Evolutionary conservation across 1,140 invertebrate species (phyloP), one percentile per base, ranked within the genome.

Genomic region (Heliconius congener): DNA sequence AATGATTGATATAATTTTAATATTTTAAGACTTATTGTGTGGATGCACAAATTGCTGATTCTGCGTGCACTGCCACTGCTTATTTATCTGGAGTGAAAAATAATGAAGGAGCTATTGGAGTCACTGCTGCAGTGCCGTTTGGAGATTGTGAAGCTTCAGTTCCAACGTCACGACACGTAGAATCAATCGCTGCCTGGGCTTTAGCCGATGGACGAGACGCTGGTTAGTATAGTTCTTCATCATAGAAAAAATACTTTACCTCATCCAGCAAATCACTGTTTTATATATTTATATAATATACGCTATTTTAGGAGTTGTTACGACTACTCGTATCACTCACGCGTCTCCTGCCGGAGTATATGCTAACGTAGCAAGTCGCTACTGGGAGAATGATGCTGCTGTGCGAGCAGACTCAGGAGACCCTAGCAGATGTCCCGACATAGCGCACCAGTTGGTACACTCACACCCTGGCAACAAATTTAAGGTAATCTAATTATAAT

Each of bases 31-130:
- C 97, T 1, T 98, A 97, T 91, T 97, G 96, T 87, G 93, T 96
- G 9, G 95, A 97, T 90, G 95, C 94, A 8, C 97, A 97, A 95
- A 95, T 96, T 18, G 95, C 97, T 0, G 97, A 98, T 88, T 97
- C 97, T 0, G 97, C 97, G 0, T 97, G 96, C 71, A 96, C 97
- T 0, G 88, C 95, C 9, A 98, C 97, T 0, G 97, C 98, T 0
- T 97, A 97, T 81, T 91, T 98, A 37, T 94, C 95, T 18, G 98
- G 98, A 4, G 96, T 98, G 0, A 98, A 98, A 90, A 95, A 95
- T 1, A 97, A 98, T 86, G 95, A 95, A 27, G 96, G 95, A n/a
- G 97, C 96, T 0, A 87, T 98, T 2, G 97, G 97, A 0, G 95
- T 98, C 2, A 96, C 96, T 74, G 96, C 95, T 2, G 91, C 94